These are phyloP conservation scores for Opisthograptis luteolata DNA, from an alignment of 2,888 invertebrate species.

Conservation along the genomic window DNA sequence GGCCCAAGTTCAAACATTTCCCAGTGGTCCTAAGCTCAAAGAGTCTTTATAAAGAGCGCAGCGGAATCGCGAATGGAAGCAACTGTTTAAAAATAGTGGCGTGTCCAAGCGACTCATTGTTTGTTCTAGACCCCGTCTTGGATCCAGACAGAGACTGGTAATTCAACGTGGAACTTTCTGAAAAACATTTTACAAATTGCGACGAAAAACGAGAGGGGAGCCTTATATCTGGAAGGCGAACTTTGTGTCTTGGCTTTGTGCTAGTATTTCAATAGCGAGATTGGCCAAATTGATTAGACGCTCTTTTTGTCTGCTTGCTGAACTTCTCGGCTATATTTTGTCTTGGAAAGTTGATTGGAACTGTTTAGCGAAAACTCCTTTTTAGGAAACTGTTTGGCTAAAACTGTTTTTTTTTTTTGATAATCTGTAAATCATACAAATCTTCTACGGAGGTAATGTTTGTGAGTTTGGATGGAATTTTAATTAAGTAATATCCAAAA, in stretches of 20 bases:
- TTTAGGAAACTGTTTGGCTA: not conserved
- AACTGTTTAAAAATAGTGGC: constrained; percentile 28
- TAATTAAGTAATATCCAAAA: too few relatives aligned
- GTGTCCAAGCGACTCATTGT: constrained; percentile 40
- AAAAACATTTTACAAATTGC: constrained; percentile 27
- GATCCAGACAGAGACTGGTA: constrained; percentile 18
- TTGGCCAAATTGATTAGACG: constrained; percentile 17
- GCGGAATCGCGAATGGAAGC: constrained; percentile 47
- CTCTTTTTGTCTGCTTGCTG: constrained; percentile 5
- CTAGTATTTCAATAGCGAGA: constrained; percentile 11
- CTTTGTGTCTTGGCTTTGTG: constrained; percentile 7
- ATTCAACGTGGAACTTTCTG: constrained; percentile 11
- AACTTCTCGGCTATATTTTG: not conserved
- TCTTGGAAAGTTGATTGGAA: not conserved
- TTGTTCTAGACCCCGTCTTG: constrained; percentile 31
- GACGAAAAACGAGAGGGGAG: not conserved
- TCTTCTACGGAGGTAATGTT: too few relatives aligned
- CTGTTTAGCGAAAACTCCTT: not conserved
- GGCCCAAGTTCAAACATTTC: constrained; percentile 29
- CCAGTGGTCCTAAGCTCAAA: constrained; percentile 41
- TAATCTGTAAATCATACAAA: too few relatives aligned
- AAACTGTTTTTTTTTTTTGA: too few relatives aligned
- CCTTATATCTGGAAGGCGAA: constrained; percentile 8
- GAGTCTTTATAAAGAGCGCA: constrained; percentile 49
- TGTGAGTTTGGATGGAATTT: too few relatives aligned